Conservation (phyloP, 2,888 invertebrate genomes). For the Xanthia icteritia region DNA sequence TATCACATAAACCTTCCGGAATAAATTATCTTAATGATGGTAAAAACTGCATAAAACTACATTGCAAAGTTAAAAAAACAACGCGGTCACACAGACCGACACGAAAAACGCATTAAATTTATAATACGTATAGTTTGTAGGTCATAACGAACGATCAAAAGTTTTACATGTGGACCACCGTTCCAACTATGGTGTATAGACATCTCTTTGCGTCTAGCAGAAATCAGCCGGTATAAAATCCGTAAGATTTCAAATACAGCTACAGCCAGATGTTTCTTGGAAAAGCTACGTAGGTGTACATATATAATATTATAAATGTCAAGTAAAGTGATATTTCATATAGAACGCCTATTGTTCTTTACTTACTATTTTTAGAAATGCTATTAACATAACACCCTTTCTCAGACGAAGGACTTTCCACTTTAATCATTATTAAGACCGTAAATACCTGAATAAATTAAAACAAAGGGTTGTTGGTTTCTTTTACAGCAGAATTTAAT, state of each 20-base stretch:
- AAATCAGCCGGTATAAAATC: background rate
- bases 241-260: background rate
- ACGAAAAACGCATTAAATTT: background rate
- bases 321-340: slow-evolving; percentile 15
- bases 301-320: background rate
- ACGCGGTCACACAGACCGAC: background rate
- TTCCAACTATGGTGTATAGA: background rate
- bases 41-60: background rate
- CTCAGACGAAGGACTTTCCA: slow-evolving; percentile 35
- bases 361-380: slow-evolving; percentile 40
- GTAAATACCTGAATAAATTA: slow-evolving; percentile 58
- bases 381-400: slow-evolving; percentile 43
- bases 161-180: background rate
- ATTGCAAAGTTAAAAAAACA: background rate
- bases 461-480: slow-evolving; percentile 33
- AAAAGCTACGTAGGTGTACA: background rate
- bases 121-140: background rate
- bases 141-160: background rate
- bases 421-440: slow-evolving; percentile 53
- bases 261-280: background rate
- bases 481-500: slow-evolving; percentile 18
- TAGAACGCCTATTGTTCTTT: slow-evolving; percentile 3
- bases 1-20: background rate
- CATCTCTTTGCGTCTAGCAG: background rate
- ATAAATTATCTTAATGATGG: background rate